A percentile compares a stretch with the other conserved stretches of the same genome.
Conservation (phyloP, 2,888 invertebrate genomes). For the Sylvicola cinctus region DNA sequence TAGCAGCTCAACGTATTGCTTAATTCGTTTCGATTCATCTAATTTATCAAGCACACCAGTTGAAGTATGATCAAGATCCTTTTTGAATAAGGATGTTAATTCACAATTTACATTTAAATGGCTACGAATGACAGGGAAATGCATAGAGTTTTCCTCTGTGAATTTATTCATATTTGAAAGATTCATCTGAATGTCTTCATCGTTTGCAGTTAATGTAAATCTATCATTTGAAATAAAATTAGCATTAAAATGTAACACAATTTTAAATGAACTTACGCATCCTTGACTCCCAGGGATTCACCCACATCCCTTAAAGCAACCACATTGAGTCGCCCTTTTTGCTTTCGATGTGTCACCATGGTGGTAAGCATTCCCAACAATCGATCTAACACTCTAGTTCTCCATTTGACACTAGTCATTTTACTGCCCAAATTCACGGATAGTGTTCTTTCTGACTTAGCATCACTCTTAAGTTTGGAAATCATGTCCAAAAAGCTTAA, state of each 20-base stretch:
- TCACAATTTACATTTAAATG: constrained; percentile 22
- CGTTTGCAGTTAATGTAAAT: background rate
- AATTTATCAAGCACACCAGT: constrained; percentile 28
- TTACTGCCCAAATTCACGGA: constrained; percentile 48
- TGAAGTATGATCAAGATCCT: constrained; percentile 14
- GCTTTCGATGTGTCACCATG: constrained; percentile 15
- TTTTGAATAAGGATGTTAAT: constrained; percentile 26
- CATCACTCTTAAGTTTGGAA: constrained; percentile 45
- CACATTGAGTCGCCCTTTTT: background rate
- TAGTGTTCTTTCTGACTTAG: constrained; percentile 43
- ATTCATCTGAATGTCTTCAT: constrained; percentile 4
- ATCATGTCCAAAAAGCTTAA: constrained; percentile 70
- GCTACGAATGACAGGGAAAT: constrained; percentile 22
- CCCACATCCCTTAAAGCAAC: constrained; percentile 6
- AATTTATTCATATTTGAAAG: constrained; percentile 20
- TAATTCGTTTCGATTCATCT: constrained; percentile 16
- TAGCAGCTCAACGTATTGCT: constrained; percentile 40
- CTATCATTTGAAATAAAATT: too few relatives aligned
- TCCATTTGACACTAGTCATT: constrained; percentile 57
- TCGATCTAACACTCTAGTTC: constrained; percentile 50
- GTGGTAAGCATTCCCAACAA: constrained; percentile 37
- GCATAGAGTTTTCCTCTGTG: constrained; percentile 17
- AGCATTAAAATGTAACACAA: background rate
- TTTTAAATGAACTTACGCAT: constrained; percentile 2
- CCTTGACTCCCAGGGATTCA: constrained; percentile 2